phyloP scores from a whole-genome alignment of 2,888 invertebrate species.

The Brenthis hecate region DNA sequence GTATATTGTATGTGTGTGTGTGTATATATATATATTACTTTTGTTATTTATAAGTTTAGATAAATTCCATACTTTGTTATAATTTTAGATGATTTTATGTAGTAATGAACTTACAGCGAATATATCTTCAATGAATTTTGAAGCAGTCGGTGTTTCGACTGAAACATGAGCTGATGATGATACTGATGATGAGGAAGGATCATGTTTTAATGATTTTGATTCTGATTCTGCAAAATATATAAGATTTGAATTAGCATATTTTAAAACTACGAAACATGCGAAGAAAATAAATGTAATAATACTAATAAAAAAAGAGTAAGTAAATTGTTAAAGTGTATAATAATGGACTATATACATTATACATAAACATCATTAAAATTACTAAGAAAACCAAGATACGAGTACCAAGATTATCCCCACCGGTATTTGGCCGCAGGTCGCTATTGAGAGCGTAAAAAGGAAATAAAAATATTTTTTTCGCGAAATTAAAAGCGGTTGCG shows the following conservation, averaged over 20 bases:
- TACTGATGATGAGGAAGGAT: constrained; percentile 51
- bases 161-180: constrained; percentile 66
- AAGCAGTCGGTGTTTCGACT: constrained; percentile 70
- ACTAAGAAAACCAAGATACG: constrained; percentile 50
- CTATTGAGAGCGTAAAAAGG: constrained; percentile 52
- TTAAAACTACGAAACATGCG: background rate
- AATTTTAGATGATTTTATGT: constrained; percentile 7
- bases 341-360: constrained; percentile 62
- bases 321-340: constrained; percentile 49
- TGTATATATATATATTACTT: too few relatives aligned
- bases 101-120: constrained; percentile 73
- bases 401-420: constrained; percentile 52
- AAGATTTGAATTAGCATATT: too few relatives aligned
- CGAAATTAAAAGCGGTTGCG: constrained; percentile 16
- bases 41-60: too few relatives aligned
- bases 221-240: constrained; percentile 39
- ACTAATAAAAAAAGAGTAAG: background rate
- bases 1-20: too few relatives aligned
- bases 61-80: background rate
- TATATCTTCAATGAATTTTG: constrained; percentile 71
- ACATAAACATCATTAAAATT: constrained; percentile 70
- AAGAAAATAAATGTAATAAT: background rate
- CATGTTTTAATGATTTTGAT: constrained; percentile 59
- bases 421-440: constrained; percentile 48
- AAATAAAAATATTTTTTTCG: constrained; percentile 45